Percentiles rank a stretch among this genome's conserved stretches.
These are phyloP conservation scores for Araneus ventricosus DNA, from an alignment of 1,140 invertebrate species.

Conservation along the genomic window DNA sequence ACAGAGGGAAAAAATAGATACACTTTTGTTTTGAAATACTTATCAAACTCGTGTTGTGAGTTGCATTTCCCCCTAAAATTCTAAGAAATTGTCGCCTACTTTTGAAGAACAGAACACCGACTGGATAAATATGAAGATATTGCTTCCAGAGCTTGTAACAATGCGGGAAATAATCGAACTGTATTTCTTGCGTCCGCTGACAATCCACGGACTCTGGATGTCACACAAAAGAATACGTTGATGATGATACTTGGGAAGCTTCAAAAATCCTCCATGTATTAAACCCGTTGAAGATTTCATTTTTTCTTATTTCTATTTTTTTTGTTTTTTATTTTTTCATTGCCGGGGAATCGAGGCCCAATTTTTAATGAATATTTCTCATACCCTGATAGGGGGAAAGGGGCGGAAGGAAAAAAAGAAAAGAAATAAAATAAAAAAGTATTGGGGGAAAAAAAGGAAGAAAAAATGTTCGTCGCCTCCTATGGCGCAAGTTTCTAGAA, in stretches of 20 bases:
- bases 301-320: background rate
- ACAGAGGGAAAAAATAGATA: too few relatives aligned
- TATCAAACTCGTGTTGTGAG: background rate
- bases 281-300: constrained; percentile 60
- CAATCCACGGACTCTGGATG: background rate
- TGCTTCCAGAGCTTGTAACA: background rate
- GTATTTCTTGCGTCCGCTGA: background rate
- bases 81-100: background rate
- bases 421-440: constrained; percentile 6
- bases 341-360: constrained; percentile 42
- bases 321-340: background rate
- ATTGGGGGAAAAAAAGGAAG: background rate
- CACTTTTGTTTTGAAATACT: too few relatives aligned
- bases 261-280: constrained; percentile 45
- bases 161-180: background rate
- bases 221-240: constrained; percentile 46
- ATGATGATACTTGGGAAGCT: constrained; percentile 12
- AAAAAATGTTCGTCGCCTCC: constrained; percentile 28
- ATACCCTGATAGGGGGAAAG: constrained; percentile 17
- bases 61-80: background rate
- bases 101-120: background rate
- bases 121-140: background rate
- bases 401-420: background rate
- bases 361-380: constrained; percentile 74
- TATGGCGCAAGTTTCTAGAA: constrained; percentile 68